A percentile compares a stretch with the other conserved stretches of the same genome.
Conservation (phyloP, 2,888 invertebrate genomes). For the Temnothorax unifasciatus region DNA sequence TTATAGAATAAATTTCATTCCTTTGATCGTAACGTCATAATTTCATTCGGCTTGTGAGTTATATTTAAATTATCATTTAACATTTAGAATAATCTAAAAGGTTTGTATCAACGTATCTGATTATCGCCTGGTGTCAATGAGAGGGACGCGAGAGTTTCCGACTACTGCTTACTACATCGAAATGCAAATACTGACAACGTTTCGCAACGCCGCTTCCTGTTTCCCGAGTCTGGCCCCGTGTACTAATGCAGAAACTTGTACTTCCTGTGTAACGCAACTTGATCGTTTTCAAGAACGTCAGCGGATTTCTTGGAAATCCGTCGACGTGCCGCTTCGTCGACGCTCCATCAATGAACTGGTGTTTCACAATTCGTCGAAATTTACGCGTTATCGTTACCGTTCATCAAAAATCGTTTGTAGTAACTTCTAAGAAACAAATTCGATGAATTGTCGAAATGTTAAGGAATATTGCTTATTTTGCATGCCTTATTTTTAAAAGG, state of each 20-base stretch:
- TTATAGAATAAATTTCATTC: background rate
- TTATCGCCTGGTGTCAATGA: slow-evolving; percentile 7
- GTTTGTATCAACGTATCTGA: slow-evolving; percentile 11
- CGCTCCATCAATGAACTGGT: slow-evolving; percentile 54
- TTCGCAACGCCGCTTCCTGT: slow-evolving; percentile 82
- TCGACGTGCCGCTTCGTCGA: slow-evolving; percentile 64
- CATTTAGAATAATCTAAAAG: background rate
- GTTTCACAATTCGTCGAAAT: slow-evolving; percentile 45
- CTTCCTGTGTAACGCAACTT: slow-evolving; percentile 80
- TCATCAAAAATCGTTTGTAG: background rate
- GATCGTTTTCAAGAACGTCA: slow-evolving; percentile 79
- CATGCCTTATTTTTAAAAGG: background rate
- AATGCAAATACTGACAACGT: slow-evolving; percentile 78
- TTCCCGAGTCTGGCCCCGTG: slow-evolving; percentile 76
- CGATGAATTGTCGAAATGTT: background rate
- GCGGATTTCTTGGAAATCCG: slow-evolving; percentile 74
- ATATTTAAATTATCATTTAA: background rate
- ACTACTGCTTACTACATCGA: slow-evolving; percentile 75
- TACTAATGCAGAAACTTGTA: slow-evolving; percentile 76
- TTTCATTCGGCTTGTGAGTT: background rate
- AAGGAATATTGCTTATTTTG: background rate
- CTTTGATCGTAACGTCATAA: background rate
- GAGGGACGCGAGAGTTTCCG: slow-evolving; percentile 62
- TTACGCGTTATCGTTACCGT: slow-evolving; percentile 24
- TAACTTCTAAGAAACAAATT: slow-evolving; percentile 27